A percentile compares a stretch with the other conserved stretches of the same genome.
These are phyloP conservation scores for Crypturellus tataupa DNA, from an alignment of 2,797 vertebrate species.

Conservation along the genomic window DNA sequence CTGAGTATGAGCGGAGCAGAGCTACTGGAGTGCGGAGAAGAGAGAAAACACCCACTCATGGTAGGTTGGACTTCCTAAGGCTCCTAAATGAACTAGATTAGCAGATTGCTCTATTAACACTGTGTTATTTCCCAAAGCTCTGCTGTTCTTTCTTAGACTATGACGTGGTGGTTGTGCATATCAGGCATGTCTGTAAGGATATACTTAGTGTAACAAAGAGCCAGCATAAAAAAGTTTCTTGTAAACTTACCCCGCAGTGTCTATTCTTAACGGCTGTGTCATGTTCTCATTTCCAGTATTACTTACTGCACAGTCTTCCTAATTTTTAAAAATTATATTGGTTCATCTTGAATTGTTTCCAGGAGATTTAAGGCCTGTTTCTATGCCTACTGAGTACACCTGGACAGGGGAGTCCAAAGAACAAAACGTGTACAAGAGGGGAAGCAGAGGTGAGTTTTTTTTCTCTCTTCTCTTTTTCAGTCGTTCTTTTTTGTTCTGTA, in stretches of 20 bases:
- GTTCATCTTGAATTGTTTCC: constrained; percentile 69
- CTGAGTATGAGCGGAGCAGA: constrained; percentile 88
- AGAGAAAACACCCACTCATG: constrained; percentile 92
- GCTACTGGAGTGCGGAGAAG: constrained; percentile 88
- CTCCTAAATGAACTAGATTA: neutral
- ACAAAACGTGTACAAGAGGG: constrained; percentile 89
- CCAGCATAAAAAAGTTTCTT: neutral
- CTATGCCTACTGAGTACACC: constrained; percentile 88
- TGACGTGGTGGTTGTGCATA: neutral
- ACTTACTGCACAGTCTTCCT: neutral
- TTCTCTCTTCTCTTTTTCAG: neutral
- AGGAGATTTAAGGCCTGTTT: constrained; percentile 93
- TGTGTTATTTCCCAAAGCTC: neutral
- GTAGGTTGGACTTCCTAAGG: constrained; percentile 75
- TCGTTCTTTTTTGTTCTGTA: neutral
- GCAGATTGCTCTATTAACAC: neutral
- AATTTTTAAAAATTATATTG: constrained; percentile 18
- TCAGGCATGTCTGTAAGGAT: neutral
- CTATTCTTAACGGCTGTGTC: neutral
- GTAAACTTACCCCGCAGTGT: neutral
- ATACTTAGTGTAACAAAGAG: neutral
- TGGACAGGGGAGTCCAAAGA: constrained; percentile 92
- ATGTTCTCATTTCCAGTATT: neutral
- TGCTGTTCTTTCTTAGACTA: neutral
- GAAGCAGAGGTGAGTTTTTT: constrained; percentile 88